These are phyloP conservation scores for Smithornis capensis DNA, from an alignment of 2,113 vertebrate species.

Conservation along the genomic window DNA sequence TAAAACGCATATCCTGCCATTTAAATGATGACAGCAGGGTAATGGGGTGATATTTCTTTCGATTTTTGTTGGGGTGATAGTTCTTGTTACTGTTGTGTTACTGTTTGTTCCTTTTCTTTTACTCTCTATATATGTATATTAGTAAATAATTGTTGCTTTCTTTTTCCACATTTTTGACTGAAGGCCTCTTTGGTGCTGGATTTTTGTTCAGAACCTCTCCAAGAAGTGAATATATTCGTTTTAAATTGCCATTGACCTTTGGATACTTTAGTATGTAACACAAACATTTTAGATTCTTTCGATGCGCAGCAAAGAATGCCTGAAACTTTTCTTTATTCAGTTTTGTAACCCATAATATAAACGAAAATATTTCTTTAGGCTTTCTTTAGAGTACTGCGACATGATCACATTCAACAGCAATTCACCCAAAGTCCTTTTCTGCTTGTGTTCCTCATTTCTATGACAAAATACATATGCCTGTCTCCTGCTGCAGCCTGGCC, in stretches of 20 bases:
- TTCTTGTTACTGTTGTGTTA: no score
- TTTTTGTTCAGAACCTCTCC: not conserved
- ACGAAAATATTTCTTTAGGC: not conserved
- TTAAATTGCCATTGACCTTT: not conserved
- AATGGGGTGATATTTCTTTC: no score
- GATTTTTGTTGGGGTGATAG: no score
- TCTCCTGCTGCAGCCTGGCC: not conserved
- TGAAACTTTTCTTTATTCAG: not conserved
- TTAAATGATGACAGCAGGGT: no score
- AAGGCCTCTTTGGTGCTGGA: not conserved
- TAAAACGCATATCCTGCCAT: no score
- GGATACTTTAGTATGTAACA: not conserved
- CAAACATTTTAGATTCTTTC: not conserved
- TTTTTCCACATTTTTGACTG: no score
- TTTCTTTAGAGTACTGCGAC: not conserved
- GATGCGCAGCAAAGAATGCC: not conserved
- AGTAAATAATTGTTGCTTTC: no score
- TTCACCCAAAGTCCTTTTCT: not conserved
- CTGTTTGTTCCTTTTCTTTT: no score
- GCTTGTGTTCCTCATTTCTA: not conserved
- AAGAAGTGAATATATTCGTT: not conserved
- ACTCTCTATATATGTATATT: no score
- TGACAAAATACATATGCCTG: not conserved
- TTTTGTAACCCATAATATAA: not conserved
- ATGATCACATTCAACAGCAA: accelerated